These are phyloP conservation scores for Julus scandinavius DNA, from an alignment of 2,888 invertebrate genomes.

Conservation along the genomic window DNA sequence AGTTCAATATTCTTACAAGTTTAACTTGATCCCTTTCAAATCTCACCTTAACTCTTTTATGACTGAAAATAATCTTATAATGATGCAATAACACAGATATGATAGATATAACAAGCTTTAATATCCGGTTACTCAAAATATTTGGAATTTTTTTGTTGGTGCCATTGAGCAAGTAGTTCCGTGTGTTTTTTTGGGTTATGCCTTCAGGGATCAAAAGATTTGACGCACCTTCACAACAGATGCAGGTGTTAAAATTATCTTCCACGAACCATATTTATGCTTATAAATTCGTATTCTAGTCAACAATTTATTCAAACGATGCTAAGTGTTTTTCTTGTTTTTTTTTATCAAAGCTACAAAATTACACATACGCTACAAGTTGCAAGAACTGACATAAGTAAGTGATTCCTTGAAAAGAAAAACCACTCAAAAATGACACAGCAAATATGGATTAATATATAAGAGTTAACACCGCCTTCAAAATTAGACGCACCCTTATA, in stretches of 20 bases:
- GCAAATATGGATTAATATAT: constrained; percentile 28
- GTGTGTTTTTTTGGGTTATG: neutral
- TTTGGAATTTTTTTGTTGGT: neutral
- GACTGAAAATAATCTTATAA: neutral
- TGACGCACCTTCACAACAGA: neutral
- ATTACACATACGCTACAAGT: neutral
- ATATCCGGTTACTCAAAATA: neutral
- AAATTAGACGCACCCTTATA: neutral
- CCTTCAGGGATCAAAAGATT: neutral
- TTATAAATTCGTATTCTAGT: neutral
- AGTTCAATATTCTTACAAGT: neutral
- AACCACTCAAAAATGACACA: neutral
- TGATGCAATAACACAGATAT: neutral
- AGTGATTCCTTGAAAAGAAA: neutral
- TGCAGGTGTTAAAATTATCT: neutral
- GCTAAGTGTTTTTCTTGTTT: neutral
- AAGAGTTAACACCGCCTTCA: neutral
- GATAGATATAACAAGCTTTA: neutral
- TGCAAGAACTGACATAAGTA: neutral
- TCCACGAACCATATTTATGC: neutral
- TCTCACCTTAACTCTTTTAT: neutral
- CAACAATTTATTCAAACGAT: neutral
- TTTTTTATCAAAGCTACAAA: neutral
- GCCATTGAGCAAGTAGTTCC: neutral
- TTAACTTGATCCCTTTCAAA: neutral